Conservation (phyloP, 2,113 vertebrate species). For the Macrotis lagotis region DNA sequence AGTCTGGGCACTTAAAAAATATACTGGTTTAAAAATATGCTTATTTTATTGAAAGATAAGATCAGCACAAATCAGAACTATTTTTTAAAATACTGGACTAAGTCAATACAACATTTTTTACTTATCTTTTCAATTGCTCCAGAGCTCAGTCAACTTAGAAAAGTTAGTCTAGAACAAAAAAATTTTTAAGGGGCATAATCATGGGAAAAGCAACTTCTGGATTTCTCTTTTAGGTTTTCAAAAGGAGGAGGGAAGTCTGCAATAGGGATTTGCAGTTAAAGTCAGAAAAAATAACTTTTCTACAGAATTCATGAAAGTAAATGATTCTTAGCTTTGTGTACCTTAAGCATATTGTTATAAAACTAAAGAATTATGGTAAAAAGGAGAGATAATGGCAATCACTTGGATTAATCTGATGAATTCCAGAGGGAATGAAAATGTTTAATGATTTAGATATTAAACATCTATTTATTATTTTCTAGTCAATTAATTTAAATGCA, state of each 20-base stretch:
- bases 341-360: neutral
- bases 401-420: no score
- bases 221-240: neutral
- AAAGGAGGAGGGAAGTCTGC: neutral
- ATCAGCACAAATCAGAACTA: neutral
- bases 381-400: neutral
- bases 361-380: neutral
- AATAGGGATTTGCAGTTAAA: neutral
- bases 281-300: neutral
- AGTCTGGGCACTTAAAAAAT: neutral
- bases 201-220: neutral
- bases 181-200: neutral
- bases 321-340: neutral
- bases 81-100: neutral
- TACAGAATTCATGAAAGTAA: neutral
- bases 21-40: neutral
- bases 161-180: neutral
- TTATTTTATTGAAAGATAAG: neutral
- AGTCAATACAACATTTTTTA: neutral
- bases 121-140: neutral
- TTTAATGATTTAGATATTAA: neutral
- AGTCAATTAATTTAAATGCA: neutral
- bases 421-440: neutral
- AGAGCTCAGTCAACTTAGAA: neutral
- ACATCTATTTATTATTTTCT: neutral